These are phyloP conservation scores for Furnarius figulus DNA, from an alignment of 2,113 vertebrate genomes.

Conservation along the genomic window DNA sequence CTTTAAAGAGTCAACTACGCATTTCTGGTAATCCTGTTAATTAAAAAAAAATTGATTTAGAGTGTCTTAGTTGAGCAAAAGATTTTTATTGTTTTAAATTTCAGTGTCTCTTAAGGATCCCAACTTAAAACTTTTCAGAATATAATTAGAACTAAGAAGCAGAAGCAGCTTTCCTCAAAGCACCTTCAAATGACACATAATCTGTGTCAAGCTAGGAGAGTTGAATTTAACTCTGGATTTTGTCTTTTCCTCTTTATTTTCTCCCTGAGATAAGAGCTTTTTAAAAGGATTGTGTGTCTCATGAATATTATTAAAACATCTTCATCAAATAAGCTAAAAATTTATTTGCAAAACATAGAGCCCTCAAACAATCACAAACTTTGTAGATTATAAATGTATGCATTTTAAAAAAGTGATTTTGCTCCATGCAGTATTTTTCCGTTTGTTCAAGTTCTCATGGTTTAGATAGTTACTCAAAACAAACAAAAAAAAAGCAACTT, in stretches of 20 bases:
- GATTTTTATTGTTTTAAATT: not conserved
- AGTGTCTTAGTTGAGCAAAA: not conserved
- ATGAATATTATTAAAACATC: not conserved
- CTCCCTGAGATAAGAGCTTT: not conserved
- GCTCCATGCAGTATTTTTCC: not conserved
- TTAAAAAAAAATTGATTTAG: not conserved
- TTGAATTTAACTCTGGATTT: not conserved
- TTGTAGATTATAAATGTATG: not conserved
- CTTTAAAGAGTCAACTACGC: not conserved
- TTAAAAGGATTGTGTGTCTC: not conserved
- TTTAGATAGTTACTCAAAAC: not conserved
- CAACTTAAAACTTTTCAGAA: not conserved
- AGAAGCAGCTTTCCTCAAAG: not conserved
- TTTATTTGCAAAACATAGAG: not conserved
- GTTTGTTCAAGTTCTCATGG: not conserved
- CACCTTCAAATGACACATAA: not conserved
- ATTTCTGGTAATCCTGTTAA: not conserved
- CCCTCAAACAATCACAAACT: not conserved
- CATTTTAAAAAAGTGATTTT: not conserved
- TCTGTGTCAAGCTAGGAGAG: not conserved
- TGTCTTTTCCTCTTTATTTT: not conserved
- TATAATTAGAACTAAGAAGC: not conserved
- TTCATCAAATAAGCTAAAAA: not conserved
- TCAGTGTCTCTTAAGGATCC: not conserved
- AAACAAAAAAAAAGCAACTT: not conserved